phyloP scores from a whole-genome alignment of 2,113 vertebrate species.

The Ageneiosus marmoratus region DNA sequence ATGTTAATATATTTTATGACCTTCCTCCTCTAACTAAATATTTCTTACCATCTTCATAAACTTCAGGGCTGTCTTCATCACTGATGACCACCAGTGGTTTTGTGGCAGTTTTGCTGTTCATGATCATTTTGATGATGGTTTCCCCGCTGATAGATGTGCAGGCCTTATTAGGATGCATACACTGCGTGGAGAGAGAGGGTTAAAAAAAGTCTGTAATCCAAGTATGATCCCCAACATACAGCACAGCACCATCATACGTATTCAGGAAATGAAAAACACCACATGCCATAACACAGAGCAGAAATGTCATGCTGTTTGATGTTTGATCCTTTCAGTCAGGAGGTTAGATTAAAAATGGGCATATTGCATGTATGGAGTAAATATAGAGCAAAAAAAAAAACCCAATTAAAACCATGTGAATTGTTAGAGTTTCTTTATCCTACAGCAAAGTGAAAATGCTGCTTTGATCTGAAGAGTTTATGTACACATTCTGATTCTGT shows the following conservation, averaged over 20 bases:
- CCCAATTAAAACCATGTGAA: neutral
- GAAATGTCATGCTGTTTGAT: conserved; percentile 3
- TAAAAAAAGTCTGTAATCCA: neutral
- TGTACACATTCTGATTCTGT: conserved; percentile 36
- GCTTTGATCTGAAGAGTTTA: conserved; percentile 42
- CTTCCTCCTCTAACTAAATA: neutral
- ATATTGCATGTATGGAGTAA: neutral
- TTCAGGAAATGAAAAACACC: conserved; percentile 17
- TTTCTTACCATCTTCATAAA: conserved; percentile 28
- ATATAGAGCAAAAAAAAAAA: conserved; percentile 4
- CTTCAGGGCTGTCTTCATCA: conserved; percentile 31
- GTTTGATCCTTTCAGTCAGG: conserved; percentile 2
- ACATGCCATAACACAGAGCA: neutral
- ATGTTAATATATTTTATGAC: neutral
- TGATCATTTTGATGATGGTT: conserved; percentile 84
- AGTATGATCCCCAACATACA: neutral
- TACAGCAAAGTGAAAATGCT: conserved; percentile 15
- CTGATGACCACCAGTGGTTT: conserved; percentile 81
- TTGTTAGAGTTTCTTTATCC: neutral
- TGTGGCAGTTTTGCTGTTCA: conserved; percentile 80
- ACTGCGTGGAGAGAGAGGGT: conserved; percentile 71
- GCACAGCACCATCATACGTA: neutral
- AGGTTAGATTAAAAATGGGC: conserved; percentile 8
- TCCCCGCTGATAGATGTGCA: conserved; percentile 76
- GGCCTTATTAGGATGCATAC: conserved; percentile 78